Evolutionary conservation across 2,113 vertebrate genomes (phyloP), one percentile per base, ranked within the genome.

Genomic region (Oplegnathus fasciatus): DNA sequence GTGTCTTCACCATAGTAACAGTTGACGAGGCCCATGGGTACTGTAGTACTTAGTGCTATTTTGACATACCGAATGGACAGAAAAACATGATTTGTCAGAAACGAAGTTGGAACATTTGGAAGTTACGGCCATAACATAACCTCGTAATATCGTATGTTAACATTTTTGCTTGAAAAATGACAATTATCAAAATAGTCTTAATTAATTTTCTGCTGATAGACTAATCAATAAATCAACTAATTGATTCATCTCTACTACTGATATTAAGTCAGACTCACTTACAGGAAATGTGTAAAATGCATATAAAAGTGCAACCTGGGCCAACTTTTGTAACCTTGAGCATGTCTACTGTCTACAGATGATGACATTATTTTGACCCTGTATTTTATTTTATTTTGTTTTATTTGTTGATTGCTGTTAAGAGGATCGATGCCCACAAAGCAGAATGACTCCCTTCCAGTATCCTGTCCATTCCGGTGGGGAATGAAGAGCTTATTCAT

Each of bases 401-500:
- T 6, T 2, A 50, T 42, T 32, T 42, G 37, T 11, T 65, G 30
- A 30, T 55, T 22, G 20, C 40, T 77, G 30, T 52, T 30, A 1
- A 15, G 6, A 20, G 3, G 8, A 68, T 57, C 30, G 17, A 9
- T 42, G 42, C 11, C 9, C 28, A 20, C n/a, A 60, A 30, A 61
- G 18, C 66, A 44, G 60, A 34, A 20, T n/a, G 13, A 2, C 44
- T 55, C 32, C 15, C 48, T 22, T 20, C 4, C n/a, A 54, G 9
- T 22, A 2, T 42, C 20, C 0, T 42, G 30, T 74, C 68, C 42
- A 10, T 61, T 65, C 34, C 14, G n/a, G 13, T 48, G 37, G 37
- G 40, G 30, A 57, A 68, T 50, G 73, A 42, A 26, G 37, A 57
- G 37, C 40, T 52, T 64, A 64, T 78, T 78, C 26, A 64, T 30